Evolutionary conservation across 1,140 invertebrate genomes (phyloP).

Genomic region (Zophobas atratus): DNA sequence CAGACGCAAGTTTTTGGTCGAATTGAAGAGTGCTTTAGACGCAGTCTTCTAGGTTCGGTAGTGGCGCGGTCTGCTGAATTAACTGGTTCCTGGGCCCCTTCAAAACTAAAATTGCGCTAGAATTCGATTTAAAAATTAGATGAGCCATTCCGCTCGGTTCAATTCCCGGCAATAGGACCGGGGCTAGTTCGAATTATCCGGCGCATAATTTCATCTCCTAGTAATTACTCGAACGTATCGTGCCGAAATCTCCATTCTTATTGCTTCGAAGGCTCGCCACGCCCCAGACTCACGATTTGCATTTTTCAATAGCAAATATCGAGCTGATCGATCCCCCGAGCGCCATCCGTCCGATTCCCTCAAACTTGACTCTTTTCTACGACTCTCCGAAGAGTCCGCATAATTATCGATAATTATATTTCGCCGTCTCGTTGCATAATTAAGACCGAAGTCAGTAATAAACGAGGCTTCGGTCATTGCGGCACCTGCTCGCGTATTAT

Average conservation of each 20-base stretch:
- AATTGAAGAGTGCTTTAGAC: neutral
- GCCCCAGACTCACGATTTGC: neutral
- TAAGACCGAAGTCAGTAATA: neutral
- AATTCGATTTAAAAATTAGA: constrained; percentile 33
- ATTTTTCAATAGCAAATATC: neutral
- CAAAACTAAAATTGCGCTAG: constrained; percentile 14
- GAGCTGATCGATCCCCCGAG: neutral
- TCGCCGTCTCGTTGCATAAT: neutral
- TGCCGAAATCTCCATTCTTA: neutral
- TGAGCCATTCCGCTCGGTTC: neutral
- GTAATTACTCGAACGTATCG: neutral
- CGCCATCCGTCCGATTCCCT: neutral
- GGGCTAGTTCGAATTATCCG: neutral
- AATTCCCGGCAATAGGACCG: neutral
- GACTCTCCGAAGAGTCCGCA: neutral
- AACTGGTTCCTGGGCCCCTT: neutral
- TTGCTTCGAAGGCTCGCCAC: neutral
- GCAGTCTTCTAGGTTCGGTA: no score
- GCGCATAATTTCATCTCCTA: neutral
- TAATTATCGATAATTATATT: neutral
- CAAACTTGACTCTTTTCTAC: no score
- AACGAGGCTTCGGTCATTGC: neutral
- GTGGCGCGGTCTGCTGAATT: no score
- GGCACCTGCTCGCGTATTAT: neutral
- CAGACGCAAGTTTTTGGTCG: neutral